phyloP scores from a whole-genome alignment of 2,888 invertebrate genomes.

The Drosophila ustulata region DNA sequence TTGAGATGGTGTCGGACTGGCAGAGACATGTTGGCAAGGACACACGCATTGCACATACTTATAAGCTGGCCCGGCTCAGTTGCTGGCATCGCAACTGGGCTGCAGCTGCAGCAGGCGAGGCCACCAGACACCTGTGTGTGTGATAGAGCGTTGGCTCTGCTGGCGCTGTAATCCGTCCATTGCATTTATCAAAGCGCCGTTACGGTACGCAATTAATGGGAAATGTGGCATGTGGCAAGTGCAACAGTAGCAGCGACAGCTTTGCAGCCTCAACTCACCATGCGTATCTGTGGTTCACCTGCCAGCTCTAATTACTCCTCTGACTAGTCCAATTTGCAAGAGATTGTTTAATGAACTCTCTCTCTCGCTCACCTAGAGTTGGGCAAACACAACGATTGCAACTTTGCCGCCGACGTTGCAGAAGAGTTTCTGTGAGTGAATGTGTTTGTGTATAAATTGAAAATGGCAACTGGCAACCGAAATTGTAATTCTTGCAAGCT shows the following conservation, averaged over 20 bases:
- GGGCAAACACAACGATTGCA: constrained; percentile 1
- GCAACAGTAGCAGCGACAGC: constrained; percentile 4
- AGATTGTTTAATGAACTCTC: constrained; percentile 37
- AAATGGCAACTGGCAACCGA: constrained; percentile 2
- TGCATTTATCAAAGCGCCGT: constrained; percentile 50
- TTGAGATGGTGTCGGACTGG: constrained; percentile 22
- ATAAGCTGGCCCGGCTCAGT: constrained; percentile 34
- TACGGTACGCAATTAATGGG: constrained; percentile 65
- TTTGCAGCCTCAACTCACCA: not conserved
- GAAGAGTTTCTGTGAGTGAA: not conserved
- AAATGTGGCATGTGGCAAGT: constrained; percentile 39
- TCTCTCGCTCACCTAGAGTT: constrained; percentile 5
- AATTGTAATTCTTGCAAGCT: constrained; percentile 9
- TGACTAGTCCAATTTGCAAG: constrained; percentile 49
- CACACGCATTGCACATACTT: constrained; percentile 10
- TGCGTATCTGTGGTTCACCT: constrained; percentile 38
- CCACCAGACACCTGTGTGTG: constrained; percentile 36
- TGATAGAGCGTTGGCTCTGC: constrained; percentile 3
- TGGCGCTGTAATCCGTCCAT: constrained; percentile 44
- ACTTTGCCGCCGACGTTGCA: not conserved
- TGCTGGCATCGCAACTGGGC: constrained; percentile 2
- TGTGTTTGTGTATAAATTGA: constrained; percentile 10
- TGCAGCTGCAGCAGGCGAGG: constrained; percentile 9
- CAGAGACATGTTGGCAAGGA: constrained; percentile 32
- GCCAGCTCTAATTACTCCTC: constrained; percentile 64